Base-by-base conservation (phyloP, 1,140 invertebrate genomes). In the Drosophila grimshawi region DNA sequence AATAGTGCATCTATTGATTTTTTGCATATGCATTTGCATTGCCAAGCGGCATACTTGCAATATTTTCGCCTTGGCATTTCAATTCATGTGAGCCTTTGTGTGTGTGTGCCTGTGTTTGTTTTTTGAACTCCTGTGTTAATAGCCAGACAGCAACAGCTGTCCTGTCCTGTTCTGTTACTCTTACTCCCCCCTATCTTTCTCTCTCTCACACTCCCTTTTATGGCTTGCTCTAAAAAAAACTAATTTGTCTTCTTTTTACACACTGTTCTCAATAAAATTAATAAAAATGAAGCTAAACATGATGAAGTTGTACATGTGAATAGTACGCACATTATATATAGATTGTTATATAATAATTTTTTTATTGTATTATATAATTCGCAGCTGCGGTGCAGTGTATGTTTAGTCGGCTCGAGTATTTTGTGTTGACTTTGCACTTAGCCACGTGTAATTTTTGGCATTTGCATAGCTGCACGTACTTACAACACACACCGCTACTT, bases 401-500 rank as follows among this genome's bases (percentile, higher is more conserved):
- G 19, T 19, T 19, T 19, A 19, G 19, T 51, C 41, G 53, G 57
- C 19, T 19, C 19, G 19, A 19, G 19, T 19, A 19, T 19, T 19
- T 19, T 19, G 19, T 19, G 19, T 19, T 19, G 55, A 70, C 61
- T 75, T 33, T 59, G 60, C 51, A 45, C 8, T 19, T 19, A 73
- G 83, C 76, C 82, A 88, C 82, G 82, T 86, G 83, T 88, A 66
- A 60, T 48, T 29, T 59, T 75, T 62, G 78, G 62, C 61, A 85
- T 86, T 85, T 83, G 80, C 85, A 88, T 88, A 78, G 60, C 69
- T 61, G 48, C 77, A 89, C 80, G 85, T 85, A 43, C 39, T n/a
- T 33, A 33, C 33, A 37, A 78, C 76, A 55, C 51, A 30, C 35
- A 37, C n/a, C 62, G 29, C 19, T 49, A 39, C 8, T 32, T 30